phyloP scores from a whole-genome alignment of 2,888 invertebrate genomes.

The Anoplius nigerrimus region DNA sequence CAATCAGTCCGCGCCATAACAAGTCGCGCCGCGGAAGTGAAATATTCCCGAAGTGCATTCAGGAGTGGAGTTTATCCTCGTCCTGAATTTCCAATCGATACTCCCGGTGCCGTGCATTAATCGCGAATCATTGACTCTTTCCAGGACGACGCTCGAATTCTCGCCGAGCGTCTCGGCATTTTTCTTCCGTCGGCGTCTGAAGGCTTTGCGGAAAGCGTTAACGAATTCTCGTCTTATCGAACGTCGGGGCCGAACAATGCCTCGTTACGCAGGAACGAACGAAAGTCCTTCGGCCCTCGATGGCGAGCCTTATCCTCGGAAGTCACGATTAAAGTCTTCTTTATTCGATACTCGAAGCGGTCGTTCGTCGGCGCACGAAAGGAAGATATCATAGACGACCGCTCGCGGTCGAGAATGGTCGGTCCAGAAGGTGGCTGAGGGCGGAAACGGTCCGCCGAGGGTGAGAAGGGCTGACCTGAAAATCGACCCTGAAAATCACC shows the following conservation, averaged over 20 bases:
- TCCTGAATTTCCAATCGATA: too few relatives aligned
- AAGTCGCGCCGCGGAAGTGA: too few relatives aligned
- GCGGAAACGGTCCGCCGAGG: background rate
- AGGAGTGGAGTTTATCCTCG: too few relatives aligned
- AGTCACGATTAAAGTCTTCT: background rate
- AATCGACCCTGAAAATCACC: background rate
- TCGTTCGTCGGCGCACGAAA: background rate
- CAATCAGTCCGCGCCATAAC: too few relatives aligned
- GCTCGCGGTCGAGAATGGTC: background rate
- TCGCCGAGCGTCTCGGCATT: too few relatives aligned
- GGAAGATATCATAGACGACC: constrained; percentile 5
- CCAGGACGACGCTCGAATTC: too few relatives aligned
- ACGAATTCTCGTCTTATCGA: background rate
- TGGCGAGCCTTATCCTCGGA: background rate
- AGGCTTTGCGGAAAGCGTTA: background rate
- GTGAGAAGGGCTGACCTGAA: background rate
- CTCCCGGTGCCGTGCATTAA: too few relatives aligned
- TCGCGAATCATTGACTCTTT: too few relatives aligned
- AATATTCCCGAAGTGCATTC: too few relatives aligned
- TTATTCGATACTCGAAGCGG: background rate
- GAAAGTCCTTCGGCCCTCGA: background rate
- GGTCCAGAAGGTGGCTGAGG: background rate
- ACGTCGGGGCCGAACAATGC: background rate
- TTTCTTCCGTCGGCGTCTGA: background rate
- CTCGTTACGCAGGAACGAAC: background rate